Evolutionary conservation across 2,888 invertebrate species (phyloP), one percentile per base, ranked within the genome.

Genomic region (Pollenia amentaria): DNA sequence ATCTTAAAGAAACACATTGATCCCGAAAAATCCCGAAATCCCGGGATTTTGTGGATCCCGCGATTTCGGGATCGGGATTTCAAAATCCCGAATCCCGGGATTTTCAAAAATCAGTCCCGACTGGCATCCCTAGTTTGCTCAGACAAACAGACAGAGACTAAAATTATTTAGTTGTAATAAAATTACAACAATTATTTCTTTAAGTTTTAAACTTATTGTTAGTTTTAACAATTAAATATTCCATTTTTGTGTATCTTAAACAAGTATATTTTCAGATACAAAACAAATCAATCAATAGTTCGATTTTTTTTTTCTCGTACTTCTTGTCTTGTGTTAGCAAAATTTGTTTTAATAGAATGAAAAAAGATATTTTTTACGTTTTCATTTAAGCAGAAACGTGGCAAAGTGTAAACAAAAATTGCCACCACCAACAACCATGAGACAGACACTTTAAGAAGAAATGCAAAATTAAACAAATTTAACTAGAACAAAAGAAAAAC

Each of bases 271-370:
- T 64, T 3, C 9, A 21, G 44, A 16, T 38, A 8, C 57, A 69
- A 62, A 70, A 53, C 42, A 44, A 57, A 40, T 21, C 42, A 76
- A 76, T 83, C 77, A 64, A 83, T 83, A 83, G 40, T 60, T 72
- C 76, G 53, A 83, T 76, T 57, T 67, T 48, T 40, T 64, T 18
- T 70, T 48, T 62, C 10, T 9, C 29, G 62, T 8, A 62, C 18
- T 18, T 48, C n/a, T 21, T 16, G n/a, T 44, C 18, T 48, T 8
- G 44, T 14, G 42, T 62, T 55, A 51, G 12, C 12, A 3, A 77
- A 55, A 67, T 29, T 29, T 16, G 65, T 38, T 46, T 44, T 65
- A 46, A 46, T 40, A n/a, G n/a, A n/a, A n/a, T n/a, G n/a, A n/a
- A n/a, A n/a, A n/a, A n/a, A n/a, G n/a, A n/a, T n/a, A n/a, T n/a